Base-by-base conservation (phyloP, 2,888 invertebrate genomes). In the Callyntrura sp. region DNA sequence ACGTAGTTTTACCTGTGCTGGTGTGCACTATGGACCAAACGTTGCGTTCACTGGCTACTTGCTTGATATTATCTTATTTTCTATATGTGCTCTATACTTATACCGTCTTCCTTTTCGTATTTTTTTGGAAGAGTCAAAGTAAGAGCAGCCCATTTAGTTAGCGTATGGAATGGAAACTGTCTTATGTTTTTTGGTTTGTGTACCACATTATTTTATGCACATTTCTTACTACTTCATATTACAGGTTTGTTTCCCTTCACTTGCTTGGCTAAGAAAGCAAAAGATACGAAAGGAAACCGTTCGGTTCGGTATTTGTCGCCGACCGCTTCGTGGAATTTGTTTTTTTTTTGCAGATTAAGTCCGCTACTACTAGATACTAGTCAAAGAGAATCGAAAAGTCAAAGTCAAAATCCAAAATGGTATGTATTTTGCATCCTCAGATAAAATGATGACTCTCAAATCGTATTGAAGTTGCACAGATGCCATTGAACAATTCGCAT, bases 221-320 rank as follows among this genome's bases (percentile, higher is more conserved):
- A n/a, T 14, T 8, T 65, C 35, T 65, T 2, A 28, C 35, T 28
- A 65, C 65, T 65, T 65, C 9, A 3, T 65, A 65, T 65, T 12
- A 65, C 60, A 60, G 65, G 28, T 65, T 65, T 25, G 65, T 35
- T 65, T 65, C 65, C 6, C 65, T 20, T 17, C 3, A 82, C 62
- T 82, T n/a, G n/a, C n/a, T n/a, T n/a, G 51, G 45, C 51, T 28
- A 84, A 48, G 55, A 83, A 20, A 51, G 35, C 65, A 43, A 51
- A 23, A 55, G 70, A 45, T 51, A 45, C 85, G 85, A 76, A 60
- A 23, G 55, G 45, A 83, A 11, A 11, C 55, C 57, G 85, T 76
- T 85, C 85, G 85, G 85, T 85, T 85, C 85, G 85, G 85, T 85
- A 73, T 60, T 85, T 85, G 85, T 85, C 85, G 85, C 85, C 73